These are phyloP conservation scores for Ectemnius continuus DNA, from an alignment of 2,888 invertebrate genomes.

Conservation along the genomic window DNA sequence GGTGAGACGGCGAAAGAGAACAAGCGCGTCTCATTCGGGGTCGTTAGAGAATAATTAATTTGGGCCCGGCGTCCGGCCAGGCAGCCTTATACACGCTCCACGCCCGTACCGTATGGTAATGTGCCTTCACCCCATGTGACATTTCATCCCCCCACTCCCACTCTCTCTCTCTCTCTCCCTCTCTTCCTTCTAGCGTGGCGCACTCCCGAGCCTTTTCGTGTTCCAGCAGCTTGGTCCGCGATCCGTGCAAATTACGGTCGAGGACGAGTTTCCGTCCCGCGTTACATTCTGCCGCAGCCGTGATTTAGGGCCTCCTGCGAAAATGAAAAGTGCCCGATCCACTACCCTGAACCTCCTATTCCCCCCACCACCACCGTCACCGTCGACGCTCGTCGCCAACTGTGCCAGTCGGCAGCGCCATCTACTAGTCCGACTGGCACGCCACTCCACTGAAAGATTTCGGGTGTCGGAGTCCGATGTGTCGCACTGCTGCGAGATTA, in stretches of 20 bases:
- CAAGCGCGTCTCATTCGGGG: conserved; percentile 44
- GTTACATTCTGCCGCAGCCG: conserved; percentile 46
- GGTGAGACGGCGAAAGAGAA: conserved; percentile 14
- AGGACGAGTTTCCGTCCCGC: conserved; percentile 53
- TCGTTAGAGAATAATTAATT: conserved; percentile 60
- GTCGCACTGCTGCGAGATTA: too few species aligned
- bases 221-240: conserved; percentile 56
- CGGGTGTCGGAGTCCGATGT: too few species aligned
- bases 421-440: too few species aligned
- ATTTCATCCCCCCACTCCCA: conserved; percentile 32
- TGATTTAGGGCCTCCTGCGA: conserved; percentile 48
- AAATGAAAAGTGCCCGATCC: conserved; percentile 46
- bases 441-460: too few species aligned
- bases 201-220: conserved; percentile 49
- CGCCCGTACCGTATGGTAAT: conserved; percentile 60
- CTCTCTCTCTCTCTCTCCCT: background rate
- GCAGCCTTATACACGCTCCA: conserved; percentile 54
- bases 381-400: too few species aligned
- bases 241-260: conserved; percentile 61
- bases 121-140: conserved; percentile 54
- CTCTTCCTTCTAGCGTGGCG: too few species aligned
- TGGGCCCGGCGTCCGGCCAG: conserved; percentile 46
- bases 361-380: too few species aligned
- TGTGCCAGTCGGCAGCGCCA: too few species aligned
- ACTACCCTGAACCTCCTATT: conserved; percentile 10